Percentiles rank a stretch among this genome's conserved stretches.
These are phyloP conservation scores for Scomber japonicus DNA, from an alignment of 2,113 vertebrate species.

Conservation along the genomic window DNA sequence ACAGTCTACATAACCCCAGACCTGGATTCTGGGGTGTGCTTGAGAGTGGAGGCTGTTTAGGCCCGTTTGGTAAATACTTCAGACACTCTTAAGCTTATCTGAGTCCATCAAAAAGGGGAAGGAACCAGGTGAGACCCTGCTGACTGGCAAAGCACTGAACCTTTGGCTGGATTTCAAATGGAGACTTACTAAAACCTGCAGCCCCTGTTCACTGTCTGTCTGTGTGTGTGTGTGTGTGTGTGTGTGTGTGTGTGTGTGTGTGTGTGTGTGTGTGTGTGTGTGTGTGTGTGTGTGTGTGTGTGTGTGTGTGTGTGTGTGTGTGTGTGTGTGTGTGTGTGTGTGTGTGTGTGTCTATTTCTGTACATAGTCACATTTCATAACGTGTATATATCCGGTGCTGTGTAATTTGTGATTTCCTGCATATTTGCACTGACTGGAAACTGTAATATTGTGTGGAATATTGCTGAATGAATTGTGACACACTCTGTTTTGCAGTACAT, in stretches of 20 bases:
- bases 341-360: not conserved
- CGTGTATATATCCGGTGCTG: not conserved
- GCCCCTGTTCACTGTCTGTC: not conserved
- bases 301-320: no score
- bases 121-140: conserved; percentile 59
- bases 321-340: no score
- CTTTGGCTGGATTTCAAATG: conserved; percentile 38
- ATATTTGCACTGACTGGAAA: no score
- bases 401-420: not conserved
- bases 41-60: conserved; percentile 51
- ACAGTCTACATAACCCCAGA: conserved; percentile 77
- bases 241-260: no score
- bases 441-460: no score
- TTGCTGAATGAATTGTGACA: no score
- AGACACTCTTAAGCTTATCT: conserved; percentile 51
- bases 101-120: conserved; percentile 46
- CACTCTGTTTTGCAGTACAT: no score
- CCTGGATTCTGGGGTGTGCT: conserved; percentile 62
- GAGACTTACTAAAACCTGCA: not conserved
- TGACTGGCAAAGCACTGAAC: conserved; percentile 31
- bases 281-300: no score
- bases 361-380: not conserved
- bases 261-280: no score
- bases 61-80: conserved; percentile 68
- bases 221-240: not conserved